Percentiles rank a stretch among this genome's conserved stretches.
These are phyloP conservation scores for Metridium senile DNA, from an alignment of 92 coral and sea anemone genomes.

Conservation along the genomic window DNA sequence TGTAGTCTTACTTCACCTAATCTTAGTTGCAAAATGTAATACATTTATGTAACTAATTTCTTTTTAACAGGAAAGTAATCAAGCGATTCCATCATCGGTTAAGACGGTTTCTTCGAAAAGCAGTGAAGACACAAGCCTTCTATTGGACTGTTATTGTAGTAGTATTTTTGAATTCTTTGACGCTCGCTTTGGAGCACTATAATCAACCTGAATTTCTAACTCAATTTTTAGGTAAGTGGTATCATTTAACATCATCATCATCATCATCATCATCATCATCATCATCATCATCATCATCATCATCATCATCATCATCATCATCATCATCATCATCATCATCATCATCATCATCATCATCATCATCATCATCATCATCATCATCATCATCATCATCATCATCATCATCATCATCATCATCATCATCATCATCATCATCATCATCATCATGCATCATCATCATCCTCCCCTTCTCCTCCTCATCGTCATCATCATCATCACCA, in stretches of 20 bases:
- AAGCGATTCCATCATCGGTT: slow-evolving; percentile 87
- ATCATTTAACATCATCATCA: background rate
- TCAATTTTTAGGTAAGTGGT: slow-evolving; percentile 79
- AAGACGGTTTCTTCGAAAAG: slow-evolving; percentile 82
- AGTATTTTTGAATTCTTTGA: slow-evolving; percentile 89
- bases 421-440: no score
- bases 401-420: no score
- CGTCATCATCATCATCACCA: no score
- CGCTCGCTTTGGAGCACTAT: slow-evolving; percentile 95
- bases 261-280: background rate
- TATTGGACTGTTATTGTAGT: slow-evolving; percentile 96
- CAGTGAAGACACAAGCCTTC: slow-evolving; percentile 90
- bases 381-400: no score
- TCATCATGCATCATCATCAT: no score
- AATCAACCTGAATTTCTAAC: slow-evolving; percentile 90
- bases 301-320: no score
- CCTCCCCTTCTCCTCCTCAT: no score
- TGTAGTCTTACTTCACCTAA: no score
- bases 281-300: background rate
- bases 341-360: no score
- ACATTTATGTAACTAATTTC: background rate
- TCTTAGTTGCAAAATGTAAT: no score
- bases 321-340: no score
- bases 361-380: no score
- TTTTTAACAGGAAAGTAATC: slow-evolving; percentile 65